Base-by-base conservation (phyloP, 2,113 vertebrate species). In the Cephalopterus ornatus region DNA sequence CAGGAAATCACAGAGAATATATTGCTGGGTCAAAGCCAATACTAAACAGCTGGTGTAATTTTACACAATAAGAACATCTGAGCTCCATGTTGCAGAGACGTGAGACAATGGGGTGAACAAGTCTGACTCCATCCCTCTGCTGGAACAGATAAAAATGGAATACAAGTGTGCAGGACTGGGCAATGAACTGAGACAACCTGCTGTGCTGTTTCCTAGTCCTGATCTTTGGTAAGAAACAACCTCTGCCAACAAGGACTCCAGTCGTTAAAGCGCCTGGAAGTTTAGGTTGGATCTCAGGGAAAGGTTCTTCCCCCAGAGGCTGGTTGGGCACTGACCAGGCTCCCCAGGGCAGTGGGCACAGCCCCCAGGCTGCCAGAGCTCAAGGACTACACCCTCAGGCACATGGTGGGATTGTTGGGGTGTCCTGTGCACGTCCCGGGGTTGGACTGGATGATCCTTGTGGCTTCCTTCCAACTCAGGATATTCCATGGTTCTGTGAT, bases 371-470 rank as follows among this genome's bases (percentile, higher is more conserved):
- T 75, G 53, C 23, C 71, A 62, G 41, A 89, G 71, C 47, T 62
- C 30, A 33, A 76, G 35, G 30, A 8, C 53, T 83, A 0, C 0
- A 0, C 28, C 46, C 1, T 4, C n/a, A 74, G 33, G 33, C 5
- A 0, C 52, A 55, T 6, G 26, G 2, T 41, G 30, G n/a, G 30
- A 18, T 4, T 41, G 16, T 1, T 55, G 63, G n/a, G 24, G 16
- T 8, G 24, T 46, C 20, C 39, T 67, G 16, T 5, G n/a, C 30
- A 83, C 20, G 14, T 17, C 12, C 41, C 22, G 21, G 6, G 15
- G n/a, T 0, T 53, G 28, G 28, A 68, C n/a, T 70, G 3, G 8
- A 35, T 27, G 62, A 68, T 19, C 20, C 39, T 24, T 30, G 14
- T 35, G 30, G 17, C 6, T 55, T 26, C n/a, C 30, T 70, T 56